A percentile compares a stretch with the other conserved stretches of the same genome.
Evolutionary conservation across 1,140 invertebrate species (phyloP).

Genomic region (Diachasma alloeum): DNA sequence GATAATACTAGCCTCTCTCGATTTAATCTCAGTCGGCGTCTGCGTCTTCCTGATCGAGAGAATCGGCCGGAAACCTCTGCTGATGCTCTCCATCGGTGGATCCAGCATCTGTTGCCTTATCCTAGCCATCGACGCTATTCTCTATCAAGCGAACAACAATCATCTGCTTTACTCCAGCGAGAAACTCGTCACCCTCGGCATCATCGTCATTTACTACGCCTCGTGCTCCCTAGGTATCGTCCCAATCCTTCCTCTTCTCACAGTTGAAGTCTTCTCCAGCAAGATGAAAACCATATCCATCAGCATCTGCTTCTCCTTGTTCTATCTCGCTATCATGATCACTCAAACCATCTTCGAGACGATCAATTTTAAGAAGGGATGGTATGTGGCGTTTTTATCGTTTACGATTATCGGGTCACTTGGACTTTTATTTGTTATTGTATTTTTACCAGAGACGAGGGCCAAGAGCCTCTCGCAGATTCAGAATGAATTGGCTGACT

Average conservation of each 20-base stretch:
- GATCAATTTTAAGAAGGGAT: background rate
- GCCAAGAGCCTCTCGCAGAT: constrained; percentile 43
- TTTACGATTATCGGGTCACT: constrained; percentile 31
- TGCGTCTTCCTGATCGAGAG: constrained; percentile 31
- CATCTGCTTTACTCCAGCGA: background rate
- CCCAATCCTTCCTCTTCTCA: constrained; percentile 36
- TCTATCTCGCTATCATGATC: constrained; percentile 29
- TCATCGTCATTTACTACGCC: constrained; percentile 34
- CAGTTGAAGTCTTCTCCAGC: constrained; percentile 34
- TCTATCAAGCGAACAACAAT: background rate
- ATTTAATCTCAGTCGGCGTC: constrained; percentile 17
- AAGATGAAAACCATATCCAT: constrained; percentile 24
- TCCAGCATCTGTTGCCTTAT: constrained; percentile 34
- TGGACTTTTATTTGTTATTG: constrained; percentile 27
- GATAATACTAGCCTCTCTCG: constrained; percentile 11
- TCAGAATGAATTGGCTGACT: constrained; percentile 31
- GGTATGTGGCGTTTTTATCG: constrained; percentile 20
- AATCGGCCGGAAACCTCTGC: constrained; percentile 24
- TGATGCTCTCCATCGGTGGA: constrained; percentile 25
- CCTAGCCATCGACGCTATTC: constrained; percentile 19
- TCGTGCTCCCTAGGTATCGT: constrained; percentile 35
- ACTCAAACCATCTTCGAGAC: constrained; percentile 27
- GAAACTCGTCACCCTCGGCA: background rate
- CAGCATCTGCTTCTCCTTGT: constrained; percentile 20
- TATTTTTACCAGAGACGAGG: constrained; percentile 40